Evolutionary conservation across 1,140 invertebrate genomes (phyloP), one percentile per base, ranked within the genome.

Genomic region (Calliopsis andreniformis): DNA sequence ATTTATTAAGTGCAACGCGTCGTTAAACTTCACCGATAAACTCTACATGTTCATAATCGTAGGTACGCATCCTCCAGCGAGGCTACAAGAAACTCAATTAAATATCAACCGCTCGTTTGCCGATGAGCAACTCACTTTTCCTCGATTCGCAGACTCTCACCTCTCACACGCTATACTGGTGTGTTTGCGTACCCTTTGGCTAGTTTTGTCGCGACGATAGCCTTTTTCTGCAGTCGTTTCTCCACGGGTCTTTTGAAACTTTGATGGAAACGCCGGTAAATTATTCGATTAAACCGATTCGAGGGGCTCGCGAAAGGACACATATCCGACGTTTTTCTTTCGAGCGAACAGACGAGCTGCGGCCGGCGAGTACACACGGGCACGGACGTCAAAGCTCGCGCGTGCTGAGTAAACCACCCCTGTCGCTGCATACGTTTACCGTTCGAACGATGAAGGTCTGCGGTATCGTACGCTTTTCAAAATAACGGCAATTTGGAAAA

Each of bases 391-490:
- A 69, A 76, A 76, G 73, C 51, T 12, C 35, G 55, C 53, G 59
- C 18, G n/a, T n/a, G 53, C 45, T 43, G 70, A 75, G 78, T 85
- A 79, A 83, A 83, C 86, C 80, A 85, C 18, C 64, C 62, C 32
- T 20, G 1, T 28, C 25, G 47, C 6, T 14, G 20, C 51, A n/a
- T 53, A 18, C 53, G 53, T 75, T 75, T 66, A 32, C 61, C 42
- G 30, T 45, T 56, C 25, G 14, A 42, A 49, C 18, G 20, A 3
- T 10, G 10, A 14, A 18, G 43, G 61, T 53, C 51, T 63, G 64
- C 30, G 53, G 61, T 59, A 59, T 59, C 73, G 73, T 87, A 86
- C 83, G 75, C 85, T 88, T 86, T 85, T 86, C 86, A 89, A 89
- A 88, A 88, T 88, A 87, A 56, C 35, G 78, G 80, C 81, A 87